Percentiles rank a stretch among this genome's conserved stretches.
Evolutionary conservation across 2,888 invertebrate species (phyloP).

Genomic region (Sceliomorpha sp.): DNA sequence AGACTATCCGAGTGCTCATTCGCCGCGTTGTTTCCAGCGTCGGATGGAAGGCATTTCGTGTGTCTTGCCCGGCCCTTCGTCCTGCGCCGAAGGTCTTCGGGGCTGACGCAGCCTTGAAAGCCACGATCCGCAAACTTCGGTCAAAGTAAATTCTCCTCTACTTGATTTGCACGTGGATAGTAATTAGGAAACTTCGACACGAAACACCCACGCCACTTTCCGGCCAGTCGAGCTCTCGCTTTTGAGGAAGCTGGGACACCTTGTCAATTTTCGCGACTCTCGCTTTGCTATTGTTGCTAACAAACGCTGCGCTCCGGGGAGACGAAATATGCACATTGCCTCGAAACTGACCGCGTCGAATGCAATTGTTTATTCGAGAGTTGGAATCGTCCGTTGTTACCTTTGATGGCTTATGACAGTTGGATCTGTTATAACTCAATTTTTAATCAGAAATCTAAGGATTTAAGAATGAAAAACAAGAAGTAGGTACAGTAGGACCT

Average conservation of each 20-base stretch:
- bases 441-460: too few relatives aligned
- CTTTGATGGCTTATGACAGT: too few relatives aligned
- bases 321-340: too few relatives aligned
- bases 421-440: too few relatives aligned
- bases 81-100: slow-evolving; percentile 1
- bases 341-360: too few relatives aligned
- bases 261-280: slow-evolving; percentile 5
- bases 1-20: slow-evolving; percentile 34
- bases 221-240: slow-evolving; percentile 3
- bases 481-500: too few relatives aligned
- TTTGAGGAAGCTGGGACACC: slow-evolving; percentile 3
- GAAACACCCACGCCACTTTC: too few relatives aligned
- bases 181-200: slow-evolving; percentile 39
- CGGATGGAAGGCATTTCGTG: slow-evolving; percentile 16
- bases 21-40: slow-evolving; percentile 20
- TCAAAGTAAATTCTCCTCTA: slow-evolving; percentile 17
- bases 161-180: slow-evolving; percentile 16
- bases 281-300: too few relatives aligned
- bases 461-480: too few relatives aligned
- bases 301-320: too few relatives aligned
- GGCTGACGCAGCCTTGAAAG: slow-evolving; percentile 10
- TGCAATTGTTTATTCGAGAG: too few relatives aligned
- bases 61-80: slow-evolving; percentile 24
- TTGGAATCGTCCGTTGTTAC: too few relatives aligned
- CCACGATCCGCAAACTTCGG: slow-evolving; percentile 38